Conservation (phyloP, 1,140 invertebrate species). For the Hyles vespertilio region DNA sequence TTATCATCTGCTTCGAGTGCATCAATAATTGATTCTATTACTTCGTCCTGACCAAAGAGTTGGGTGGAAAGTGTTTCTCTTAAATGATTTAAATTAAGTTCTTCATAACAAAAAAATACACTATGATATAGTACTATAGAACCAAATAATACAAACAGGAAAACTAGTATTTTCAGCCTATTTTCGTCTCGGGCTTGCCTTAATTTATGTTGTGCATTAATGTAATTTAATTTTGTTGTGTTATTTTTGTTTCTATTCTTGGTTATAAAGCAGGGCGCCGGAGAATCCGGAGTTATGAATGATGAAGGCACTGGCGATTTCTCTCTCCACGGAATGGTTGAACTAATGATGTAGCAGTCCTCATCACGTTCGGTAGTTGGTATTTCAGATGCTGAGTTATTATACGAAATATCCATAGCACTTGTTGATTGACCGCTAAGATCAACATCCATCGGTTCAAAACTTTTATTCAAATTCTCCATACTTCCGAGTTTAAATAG, state of each 20-base stretch:
- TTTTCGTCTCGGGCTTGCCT: background rate
- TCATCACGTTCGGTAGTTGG: too few species aligned
- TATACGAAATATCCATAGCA: slow-evolving; percentile 52
- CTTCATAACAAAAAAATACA: slow-evolving; percentile 43
- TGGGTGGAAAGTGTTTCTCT: slow-evolving; percentile 32
- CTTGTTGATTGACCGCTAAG: slow-evolving; percentile 46
- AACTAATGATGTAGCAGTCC: too few species aligned
- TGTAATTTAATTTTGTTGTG: too few species aligned
- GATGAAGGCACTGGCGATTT: too few species aligned
- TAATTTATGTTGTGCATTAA: too few species aligned
- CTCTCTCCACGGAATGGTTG: too few species aligned
- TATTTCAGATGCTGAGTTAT: slow-evolving; percentile 13
- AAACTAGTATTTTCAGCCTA: slow-evolving; percentile 6
- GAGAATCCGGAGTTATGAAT: too few species aligned
- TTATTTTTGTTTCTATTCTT: too few species aligned
- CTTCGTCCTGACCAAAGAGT: slow-evolving; percentile 55
- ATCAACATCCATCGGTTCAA: slow-evolving; percentile 67
- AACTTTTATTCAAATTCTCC: slow-evolving; percentile 31
- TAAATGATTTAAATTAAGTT: slow-evolving; percentile 33
- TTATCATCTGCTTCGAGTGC: slow-evolving; percentile 31
- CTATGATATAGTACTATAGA: slow-evolving; percentile 33
- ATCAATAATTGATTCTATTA: slow-evolving; percentile 35
- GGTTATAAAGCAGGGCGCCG: too few species aligned
- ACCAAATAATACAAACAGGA: slow-evolving; percentile 18
- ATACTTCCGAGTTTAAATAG: slow-evolving; percentile 6